Conservation (phyloP, 2,888 invertebrate genomes). For the Euzophera pinguis region DNA sequence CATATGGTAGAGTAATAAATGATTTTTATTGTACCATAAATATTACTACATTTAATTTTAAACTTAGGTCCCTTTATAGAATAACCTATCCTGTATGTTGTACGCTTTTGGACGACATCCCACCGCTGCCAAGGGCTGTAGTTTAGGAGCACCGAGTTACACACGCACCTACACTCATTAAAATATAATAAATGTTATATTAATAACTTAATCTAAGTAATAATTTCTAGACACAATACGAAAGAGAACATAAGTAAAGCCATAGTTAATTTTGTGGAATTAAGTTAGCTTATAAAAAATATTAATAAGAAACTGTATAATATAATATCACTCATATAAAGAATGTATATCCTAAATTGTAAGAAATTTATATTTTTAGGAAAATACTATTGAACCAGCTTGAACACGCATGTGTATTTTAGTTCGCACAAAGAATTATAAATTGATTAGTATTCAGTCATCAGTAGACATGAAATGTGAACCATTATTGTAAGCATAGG, state of each 20-base stretch:
- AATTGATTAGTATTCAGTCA: background rate
- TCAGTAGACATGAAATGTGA: background rate
- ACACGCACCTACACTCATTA: background rate
- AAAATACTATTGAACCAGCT: background rate
- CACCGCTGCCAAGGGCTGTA: conserved; percentile 14
- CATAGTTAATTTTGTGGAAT: too few species aligned
- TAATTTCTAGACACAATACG: too few species aligned
- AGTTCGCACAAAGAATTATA: conserved; percentile 6
- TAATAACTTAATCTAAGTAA: background rate
- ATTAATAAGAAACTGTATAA: background rate
- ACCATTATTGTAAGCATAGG: background rate
- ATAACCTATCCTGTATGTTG: conserved; percentile 10
- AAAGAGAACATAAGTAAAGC: too few species aligned
- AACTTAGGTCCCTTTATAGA: too few species aligned
- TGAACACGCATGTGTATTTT: background rate
- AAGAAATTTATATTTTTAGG: background rate
- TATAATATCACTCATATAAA: background rate
- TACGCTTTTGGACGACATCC: conserved; percentile 21
- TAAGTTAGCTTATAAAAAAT: too few species aligned
- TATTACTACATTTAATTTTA: too few species aligned
- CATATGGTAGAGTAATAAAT: too few species aligned
- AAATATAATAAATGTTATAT: background rate
- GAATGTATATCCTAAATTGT: background rate
- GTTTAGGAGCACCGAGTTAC: conserved; percentile 6
- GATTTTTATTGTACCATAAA: too few species aligned